Conservation (phyloP, 2,113 vertebrate species). For the Microcebus jonahi region DNA sequence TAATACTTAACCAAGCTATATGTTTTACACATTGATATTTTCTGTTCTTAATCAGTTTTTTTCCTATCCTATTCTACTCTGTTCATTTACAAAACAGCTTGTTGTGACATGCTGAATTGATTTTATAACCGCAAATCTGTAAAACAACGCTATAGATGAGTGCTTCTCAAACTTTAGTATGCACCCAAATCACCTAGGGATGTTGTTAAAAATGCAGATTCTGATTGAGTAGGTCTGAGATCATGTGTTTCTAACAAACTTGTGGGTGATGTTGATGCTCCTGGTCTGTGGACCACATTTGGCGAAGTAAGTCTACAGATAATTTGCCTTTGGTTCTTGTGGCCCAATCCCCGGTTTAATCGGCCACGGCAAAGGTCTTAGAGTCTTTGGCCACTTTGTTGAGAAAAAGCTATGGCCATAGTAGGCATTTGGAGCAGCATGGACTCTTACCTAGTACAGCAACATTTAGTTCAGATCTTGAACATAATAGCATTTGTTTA, state of each 20-base stretch:
- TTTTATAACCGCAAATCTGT: not conserved
- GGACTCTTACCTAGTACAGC: not conserved
- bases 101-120: not conserved
- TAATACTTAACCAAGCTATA: not conserved
- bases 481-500: not conserved
- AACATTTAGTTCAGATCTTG: not conserved
- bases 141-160: not conserved
- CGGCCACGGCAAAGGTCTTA: not conserved
- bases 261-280: not conserved
- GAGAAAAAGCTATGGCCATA: not conserved
- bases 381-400: not conserved
- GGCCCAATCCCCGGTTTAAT: not conserved
- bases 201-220: not conserved
- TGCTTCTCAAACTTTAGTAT: not conserved
- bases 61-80: not conserved
- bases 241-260: not conserved
- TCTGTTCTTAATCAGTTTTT: not conserved
- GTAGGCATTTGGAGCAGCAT: not conserved
- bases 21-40: not conserved
- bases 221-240: not conserved
- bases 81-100: not conserved
- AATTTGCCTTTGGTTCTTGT: not conserved
- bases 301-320: not conserved
- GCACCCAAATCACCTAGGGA: not conserved
- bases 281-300: not conserved